Percentiles rank a stretch among this genome's conserved stretches.
Conservation (phyloP, 2,888 invertebrate species). For the Nipponacmea schrenckii region DNA sequence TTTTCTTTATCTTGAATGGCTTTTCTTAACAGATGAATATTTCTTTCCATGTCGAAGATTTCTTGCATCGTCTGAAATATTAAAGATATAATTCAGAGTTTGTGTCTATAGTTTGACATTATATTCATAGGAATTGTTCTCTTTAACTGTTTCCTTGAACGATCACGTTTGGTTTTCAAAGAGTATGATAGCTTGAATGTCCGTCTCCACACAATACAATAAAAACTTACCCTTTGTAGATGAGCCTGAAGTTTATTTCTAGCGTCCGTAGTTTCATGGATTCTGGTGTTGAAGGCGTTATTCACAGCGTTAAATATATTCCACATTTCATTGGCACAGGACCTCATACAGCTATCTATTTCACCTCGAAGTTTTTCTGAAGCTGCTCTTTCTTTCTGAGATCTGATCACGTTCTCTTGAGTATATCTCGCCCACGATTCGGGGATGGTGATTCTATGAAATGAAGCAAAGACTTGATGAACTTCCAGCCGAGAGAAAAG, state of each 20-base stretch:
- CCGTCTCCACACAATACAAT: no score
- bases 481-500: no score
- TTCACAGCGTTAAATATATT: conserved; percentile 66
- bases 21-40: conserved; percentile 86
- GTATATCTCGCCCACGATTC: conserved; percentile 65
- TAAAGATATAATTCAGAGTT: no score
- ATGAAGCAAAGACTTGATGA: neutral
- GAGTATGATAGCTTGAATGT: no score
- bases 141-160: no score
- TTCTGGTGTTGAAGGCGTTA: conserved; percentile 60
- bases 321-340: conserved; percentile 66
- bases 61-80: conserved; percentile 82
- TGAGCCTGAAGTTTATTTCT: conserved; percentile 66
- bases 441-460: conserved; percentile 76
- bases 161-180: no score
- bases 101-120: no score
- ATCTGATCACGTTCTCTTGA: conserved; percentile 65
- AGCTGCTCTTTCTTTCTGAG: conserved; percentile 62
- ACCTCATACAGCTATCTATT: conserved; percentile 59
- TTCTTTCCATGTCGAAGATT: conserved; percentile 90
- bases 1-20: conserved; percentile 84
- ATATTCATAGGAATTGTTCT: no score
- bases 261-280: conserved; percentile 63
- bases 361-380: conserved; percentile 62
- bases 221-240: conserved; percentile 56